A percentile compares a stretch with the other conserved stretches of the same genome.
Conservation (phyloP, 2,113 vertebrate genomes). For the Sapajus apella region DNA sequence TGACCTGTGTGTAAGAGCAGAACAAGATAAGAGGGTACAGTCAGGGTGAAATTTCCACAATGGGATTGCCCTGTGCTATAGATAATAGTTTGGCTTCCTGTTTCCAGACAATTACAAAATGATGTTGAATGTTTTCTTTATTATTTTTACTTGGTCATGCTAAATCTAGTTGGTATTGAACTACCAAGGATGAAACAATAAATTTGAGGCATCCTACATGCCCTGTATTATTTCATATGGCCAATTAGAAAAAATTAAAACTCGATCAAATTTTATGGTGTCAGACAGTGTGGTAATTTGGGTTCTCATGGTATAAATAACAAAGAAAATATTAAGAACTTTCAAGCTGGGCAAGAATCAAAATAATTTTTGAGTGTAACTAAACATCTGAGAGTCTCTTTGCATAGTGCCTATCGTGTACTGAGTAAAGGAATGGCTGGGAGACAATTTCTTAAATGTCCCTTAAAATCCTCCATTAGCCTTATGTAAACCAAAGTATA, state of each 20-base stretch:
- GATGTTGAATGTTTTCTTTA: slow-evolving; percentile 32
- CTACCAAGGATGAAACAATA: neutral
- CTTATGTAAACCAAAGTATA: neutral
- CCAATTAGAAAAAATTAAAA: slow-evolving; percentile 55
- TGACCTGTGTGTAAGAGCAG: slow-evolving; percentile 83
- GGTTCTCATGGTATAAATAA: slow-evolving; percentile 12
- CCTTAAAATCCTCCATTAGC: neutral
- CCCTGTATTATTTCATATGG: neutral
- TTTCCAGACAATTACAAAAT: slow-evolving; percentile 54
- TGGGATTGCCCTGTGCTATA: slow-evolving; percentile 68
- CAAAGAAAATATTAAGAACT: slow-evolving; percentile 42
- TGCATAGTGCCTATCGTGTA: neutral
- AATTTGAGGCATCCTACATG: neutral
- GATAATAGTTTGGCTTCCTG: slow-evolving; percentile 73
- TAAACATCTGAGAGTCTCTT: slow-evolving; percentile 13
- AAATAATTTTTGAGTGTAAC: neutral
- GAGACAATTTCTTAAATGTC: neutral
- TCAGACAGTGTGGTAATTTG: neutral
- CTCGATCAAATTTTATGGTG: slow-evolving; percentile 35
- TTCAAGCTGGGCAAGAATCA: neutral
- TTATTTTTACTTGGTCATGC: slow-evolving; percentile 33
- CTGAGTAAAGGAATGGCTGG: neutral
- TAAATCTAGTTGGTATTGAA: neutral
- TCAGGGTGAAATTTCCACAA: slow-evolving; percentile 80
- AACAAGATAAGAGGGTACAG: slow-evolving; percentile 86